Conservation (phyloP, 2,797 vertebrate species). For the Crypturellus tataupa region DNA sequence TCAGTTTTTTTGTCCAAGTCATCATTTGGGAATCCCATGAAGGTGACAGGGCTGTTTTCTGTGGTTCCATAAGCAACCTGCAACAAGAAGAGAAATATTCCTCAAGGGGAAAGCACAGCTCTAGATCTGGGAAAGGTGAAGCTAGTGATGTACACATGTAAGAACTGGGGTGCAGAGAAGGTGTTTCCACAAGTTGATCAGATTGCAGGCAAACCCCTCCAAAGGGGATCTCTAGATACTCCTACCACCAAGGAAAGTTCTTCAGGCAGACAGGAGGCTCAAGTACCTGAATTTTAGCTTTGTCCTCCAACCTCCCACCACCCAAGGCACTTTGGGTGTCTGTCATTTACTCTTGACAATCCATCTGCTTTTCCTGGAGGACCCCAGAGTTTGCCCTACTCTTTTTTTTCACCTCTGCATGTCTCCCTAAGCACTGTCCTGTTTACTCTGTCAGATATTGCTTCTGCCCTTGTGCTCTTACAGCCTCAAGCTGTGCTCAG, state of each 20-base stretch:
- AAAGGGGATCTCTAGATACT: neutral
- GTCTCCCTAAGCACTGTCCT: neutral
- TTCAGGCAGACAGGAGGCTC: neutral
- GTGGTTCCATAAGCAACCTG: constrained; percentile 94
- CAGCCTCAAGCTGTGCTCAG: neutral
- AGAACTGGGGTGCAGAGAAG: neutral
- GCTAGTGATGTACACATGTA: too few relatives aligned
- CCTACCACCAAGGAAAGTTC: neutral
- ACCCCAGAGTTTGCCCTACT: rapidly evolving
- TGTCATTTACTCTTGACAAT: neutral
- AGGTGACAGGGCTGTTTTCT: constrained; percentile 95
- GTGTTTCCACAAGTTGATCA: neutral
- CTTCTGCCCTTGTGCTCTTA: neutral
- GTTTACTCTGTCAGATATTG: neutral
- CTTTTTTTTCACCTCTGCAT: neutral
- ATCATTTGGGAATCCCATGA: constrained; percentile 85
- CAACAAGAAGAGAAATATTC: neutral
- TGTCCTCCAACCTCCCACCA: neutral
- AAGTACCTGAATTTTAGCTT: neutral
- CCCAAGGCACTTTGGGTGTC: neutral
- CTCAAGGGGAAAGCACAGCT: neutral
- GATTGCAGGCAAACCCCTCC: neutral
- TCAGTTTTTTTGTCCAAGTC: constrained; percentile 80
- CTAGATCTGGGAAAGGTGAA: neutral
- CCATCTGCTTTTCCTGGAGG: neutral